Conservation (phyloP, 2,797 vertebrate species). For the Meda fulgida region DNA sequence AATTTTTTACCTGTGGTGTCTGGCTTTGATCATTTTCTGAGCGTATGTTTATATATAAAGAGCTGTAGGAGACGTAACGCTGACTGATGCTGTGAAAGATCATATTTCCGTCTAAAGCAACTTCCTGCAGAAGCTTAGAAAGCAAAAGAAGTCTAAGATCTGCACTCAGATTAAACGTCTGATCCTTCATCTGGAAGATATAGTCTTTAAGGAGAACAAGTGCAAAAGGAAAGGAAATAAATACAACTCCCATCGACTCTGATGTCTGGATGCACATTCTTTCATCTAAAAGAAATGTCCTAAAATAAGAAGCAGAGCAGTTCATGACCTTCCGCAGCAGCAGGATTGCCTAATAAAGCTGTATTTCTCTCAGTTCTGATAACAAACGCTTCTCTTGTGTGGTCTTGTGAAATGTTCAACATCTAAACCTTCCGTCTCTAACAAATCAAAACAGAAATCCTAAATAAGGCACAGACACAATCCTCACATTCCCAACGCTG, state of each 20-base stretch:
- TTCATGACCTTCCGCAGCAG: not conserved
- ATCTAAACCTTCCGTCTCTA: not conserved
- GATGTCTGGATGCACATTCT: not conserved
- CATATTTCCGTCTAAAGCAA: not conserved
- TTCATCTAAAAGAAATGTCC: not conserved
- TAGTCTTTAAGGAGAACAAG: not conserved
- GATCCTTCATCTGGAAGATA: not conserved
- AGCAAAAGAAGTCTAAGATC: not conserved
- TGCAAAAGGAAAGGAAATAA: not conserved
- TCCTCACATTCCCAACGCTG: conserved; percentile 4
- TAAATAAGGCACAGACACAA: not conserved
- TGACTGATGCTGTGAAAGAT: not conserved
- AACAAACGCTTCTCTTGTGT: conserved; percentile 1
- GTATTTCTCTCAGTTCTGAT: not conserved
- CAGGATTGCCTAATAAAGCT: not conserved
- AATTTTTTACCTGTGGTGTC: not conserved
- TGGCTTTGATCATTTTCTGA: not conserved
- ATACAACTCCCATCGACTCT: not conserved
- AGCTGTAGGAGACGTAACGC: not conserved
- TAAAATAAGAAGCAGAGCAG: not conserved
- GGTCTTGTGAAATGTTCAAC: conserved; percentile 21
- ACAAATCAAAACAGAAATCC: conserved; percentile 3
- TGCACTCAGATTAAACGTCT: not conserved
- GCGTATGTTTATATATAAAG: not conserved
- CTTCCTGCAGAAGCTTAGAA: not conserved